Evolutionary conservation across 2,888 invertebrate genomes (phyloP), one percentile per base, ranked within the genome.

Genomic region (Synergus itoensis): DNA sequence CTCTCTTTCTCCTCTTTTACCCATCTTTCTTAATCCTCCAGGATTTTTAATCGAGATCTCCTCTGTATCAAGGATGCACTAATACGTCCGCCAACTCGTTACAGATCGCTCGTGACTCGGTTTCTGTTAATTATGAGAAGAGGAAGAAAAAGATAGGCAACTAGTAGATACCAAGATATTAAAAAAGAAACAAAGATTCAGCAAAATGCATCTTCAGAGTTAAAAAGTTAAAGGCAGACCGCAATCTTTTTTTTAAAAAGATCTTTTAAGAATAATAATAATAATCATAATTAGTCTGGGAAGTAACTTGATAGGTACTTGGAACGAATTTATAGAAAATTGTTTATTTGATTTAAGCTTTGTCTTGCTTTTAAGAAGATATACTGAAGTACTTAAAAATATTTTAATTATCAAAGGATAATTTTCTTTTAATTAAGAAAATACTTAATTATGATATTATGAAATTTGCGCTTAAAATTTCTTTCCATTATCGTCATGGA

Each of bases 41-140:
- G 84, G 77, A 84, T 84, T 86, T 84, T 83, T 84, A 84, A 83
- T 83, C 84, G 84, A 83, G 76, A 79, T 80, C 84, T 81, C 81
- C 79, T 81, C 80, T 81, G 69, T 64, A 83, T 83, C 82, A 84
- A 83, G 78, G 80, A 81, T 79, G 83, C 81, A 81, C 80, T 83
- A 80, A 81, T 84, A 81, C 81, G 65, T 81, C 77, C 79, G 79
- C 78, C 76, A 82, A 79, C 82, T 83, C 80, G 78, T 82, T 82
- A 77, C 77, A 73, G 48, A 77, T 75, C 45, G 53, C 60, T 60
- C 76, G 45, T 75, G 76, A 81, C 77, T 81, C 57, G 77, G 63
- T 57, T 79, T 77, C 53, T 79, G 67, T 45, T 77, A 79, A 81
- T 73, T 14, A 18, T 45, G 28, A n/a, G 16, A 36, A 41, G n/a